Evolutionary conservation across 2,113 vertebrate species (phyloP).

Genomic region (Chaetorhynchus papuensis): DNA sequence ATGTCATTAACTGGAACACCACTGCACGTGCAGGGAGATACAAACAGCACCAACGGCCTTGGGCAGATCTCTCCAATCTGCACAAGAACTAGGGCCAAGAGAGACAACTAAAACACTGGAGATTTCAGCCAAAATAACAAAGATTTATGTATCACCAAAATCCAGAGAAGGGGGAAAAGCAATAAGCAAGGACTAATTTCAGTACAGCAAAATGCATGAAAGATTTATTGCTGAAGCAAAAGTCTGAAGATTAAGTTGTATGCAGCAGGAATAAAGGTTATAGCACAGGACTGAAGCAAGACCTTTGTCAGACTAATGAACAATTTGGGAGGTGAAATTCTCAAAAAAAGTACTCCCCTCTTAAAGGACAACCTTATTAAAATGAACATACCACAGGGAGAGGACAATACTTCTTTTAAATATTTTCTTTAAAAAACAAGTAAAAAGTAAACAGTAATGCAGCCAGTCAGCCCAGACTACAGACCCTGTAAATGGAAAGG

Average conservation of each 20-base stretch:
- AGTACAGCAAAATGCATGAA: neutral
- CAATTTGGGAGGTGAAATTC: neutral
- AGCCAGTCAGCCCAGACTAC: neutral
- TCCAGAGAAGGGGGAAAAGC: neutral
- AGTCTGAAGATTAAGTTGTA: neutral
- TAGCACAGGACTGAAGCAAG: neutral
- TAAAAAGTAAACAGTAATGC: neutral
- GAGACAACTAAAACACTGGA: neutral
- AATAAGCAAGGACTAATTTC: neutral
- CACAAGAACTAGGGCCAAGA: neutral
- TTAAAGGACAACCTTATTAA: neutral
- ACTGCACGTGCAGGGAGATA: neutral
- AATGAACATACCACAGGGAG: neutral
- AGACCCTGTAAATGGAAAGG: neutral
- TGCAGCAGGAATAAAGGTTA: neutral
- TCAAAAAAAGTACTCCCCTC: neutral
- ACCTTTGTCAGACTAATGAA: neutral
- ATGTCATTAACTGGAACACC: neutral
- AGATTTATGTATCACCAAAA: neutral
- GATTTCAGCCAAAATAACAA: neutral
- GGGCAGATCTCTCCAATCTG: neutral
- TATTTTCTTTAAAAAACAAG: neutral
- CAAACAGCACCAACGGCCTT: neutral
- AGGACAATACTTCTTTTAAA: neutral
- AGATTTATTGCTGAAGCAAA: slow-evolving; percentile 56